Evolutionary conservation across 1,140 invertebrate genomes (phyloP).

Genomic region (Asobara japonica): DNA sequence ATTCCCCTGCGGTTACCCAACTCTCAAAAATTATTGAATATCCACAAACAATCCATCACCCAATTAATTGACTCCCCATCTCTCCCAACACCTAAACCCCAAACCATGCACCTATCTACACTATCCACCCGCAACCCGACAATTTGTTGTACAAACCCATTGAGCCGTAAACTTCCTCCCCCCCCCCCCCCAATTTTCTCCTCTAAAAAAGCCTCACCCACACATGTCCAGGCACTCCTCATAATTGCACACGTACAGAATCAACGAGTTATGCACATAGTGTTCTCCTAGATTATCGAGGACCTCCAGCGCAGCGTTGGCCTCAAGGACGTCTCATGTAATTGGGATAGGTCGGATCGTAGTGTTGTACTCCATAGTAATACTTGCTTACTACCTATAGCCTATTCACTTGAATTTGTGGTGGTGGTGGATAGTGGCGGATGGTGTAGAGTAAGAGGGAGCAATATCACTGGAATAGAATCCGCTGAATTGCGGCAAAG

Average conservation of each 20-base stretch:
- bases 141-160: not conserved
- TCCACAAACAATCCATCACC: too few relatives aligned
- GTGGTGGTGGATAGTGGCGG: not conserved
- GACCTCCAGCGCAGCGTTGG: slow-evolving; percentile 43
- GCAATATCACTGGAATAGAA: not conserved
- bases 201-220: not conserved
- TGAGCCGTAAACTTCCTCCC: not conserved
- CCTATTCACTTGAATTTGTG: too few relatives aligned
- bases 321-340: slow-evolving; percentile 58
- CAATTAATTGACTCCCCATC: too few relatives aligned
- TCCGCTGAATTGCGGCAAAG: not conserved
- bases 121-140: not conserved
- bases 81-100: too few relatives aligned
- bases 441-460: not conserved
- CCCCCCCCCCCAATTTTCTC: not conserved
- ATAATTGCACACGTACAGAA: not conserved
- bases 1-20: too few relatives aligned
- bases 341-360: slow-evolving; percentile 59
- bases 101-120: too few relatives aligned
- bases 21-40: too few relatives aligned
- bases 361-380: slow-evolving; percentile 24
- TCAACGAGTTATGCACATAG: not conserved
- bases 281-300: not conserved
- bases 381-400: not conserved
- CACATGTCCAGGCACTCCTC: too few relatives aligned